Percentiles rank a stretch among this genome's conserved stretches.
Conservation (phyloP, 2,888 invertebrate genomes). For the Choristoneura rosaceana region DNA sequence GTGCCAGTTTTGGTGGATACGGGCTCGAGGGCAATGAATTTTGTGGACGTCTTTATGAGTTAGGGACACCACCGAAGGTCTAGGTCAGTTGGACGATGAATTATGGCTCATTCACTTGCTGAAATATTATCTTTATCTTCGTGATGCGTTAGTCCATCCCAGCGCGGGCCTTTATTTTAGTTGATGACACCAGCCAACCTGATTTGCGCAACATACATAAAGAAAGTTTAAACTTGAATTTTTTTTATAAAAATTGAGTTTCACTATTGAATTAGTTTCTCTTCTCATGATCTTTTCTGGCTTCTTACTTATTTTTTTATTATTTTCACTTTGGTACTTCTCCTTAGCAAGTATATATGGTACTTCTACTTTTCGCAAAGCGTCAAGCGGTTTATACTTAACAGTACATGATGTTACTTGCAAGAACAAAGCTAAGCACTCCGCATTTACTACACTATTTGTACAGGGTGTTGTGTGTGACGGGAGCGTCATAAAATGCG, state of each 20-base stretch:
- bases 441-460: slow-evolving; percentile 10
- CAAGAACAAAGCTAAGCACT: slow-evolving; percentile 1
- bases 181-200: too few species aligned
- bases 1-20: slow-evolving; percentile 10
- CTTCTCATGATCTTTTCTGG: too few species aligned
- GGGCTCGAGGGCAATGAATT: neutral
- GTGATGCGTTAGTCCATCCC: neutral
- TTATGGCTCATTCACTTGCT: neutral
- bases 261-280: too few species aligned
- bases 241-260: too few species aligned
- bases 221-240: too few species aligned
- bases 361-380: neutral
- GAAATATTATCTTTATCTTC: neutral
- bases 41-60: neutral
- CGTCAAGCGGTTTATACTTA: neutral
- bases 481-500: slow-evolving; percentile 35
- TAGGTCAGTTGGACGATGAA: neutral
- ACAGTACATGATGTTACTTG: neutral
- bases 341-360: neutral
- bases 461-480: slow-evolving; percentile 22
- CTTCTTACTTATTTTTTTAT: neutral
- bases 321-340: too few species aligned
- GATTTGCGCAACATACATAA: too few species aligned
- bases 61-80: neutral
- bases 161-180: too few species aligned